phyloP scores from a whole-genome alignment of 2,113 vertebrate species.

The Catagonus wagneri region DNA sequence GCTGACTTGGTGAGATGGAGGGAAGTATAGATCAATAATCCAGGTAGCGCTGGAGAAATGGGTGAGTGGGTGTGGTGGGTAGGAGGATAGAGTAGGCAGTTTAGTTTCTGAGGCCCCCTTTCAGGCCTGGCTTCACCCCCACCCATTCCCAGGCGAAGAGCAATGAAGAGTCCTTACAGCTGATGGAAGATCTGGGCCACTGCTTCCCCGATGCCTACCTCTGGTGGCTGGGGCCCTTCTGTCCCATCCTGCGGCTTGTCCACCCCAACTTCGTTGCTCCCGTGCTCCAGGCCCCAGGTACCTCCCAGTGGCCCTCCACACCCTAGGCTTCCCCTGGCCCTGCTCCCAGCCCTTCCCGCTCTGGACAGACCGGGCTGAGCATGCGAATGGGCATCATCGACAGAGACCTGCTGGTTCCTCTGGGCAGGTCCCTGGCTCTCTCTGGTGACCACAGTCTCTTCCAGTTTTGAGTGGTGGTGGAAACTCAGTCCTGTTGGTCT shows the following conservation, averaged over 20 bases:
- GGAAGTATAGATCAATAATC: not conserved
- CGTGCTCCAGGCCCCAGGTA: slow-evolving; percentile 76
- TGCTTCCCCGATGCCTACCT: slow-evolving; percentile 85
- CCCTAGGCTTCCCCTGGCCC: not conserved
- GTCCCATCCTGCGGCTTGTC: slow-evolving; percentile 52
- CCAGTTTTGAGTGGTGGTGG: not conserved
- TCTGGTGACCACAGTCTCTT: not conserved
- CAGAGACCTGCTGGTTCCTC: not conserved
- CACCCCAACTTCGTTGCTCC: slow-evolving; percentile 70
- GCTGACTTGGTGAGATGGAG: not conserved
- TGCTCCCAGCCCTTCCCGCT: not conserved
- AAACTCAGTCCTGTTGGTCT: not conserved
- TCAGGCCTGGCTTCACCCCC: not conserved
- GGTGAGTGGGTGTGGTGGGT: not conserved
- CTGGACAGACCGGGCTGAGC: not conserved
- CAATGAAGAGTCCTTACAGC: slow-evolving; percentile 87
- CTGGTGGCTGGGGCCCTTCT: slow-evolving; percentile 79
- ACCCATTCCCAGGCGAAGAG: slow-evolving; percentile 66
- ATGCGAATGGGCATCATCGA: not conserved
- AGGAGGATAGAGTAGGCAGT: not conserved
- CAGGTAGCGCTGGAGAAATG: not conserved
- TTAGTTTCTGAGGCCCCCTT: too few species aligned
- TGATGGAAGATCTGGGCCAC: slow-evolving; percentile 83
- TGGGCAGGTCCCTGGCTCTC: not conserved
- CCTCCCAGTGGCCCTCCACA: not conserved